A percentile compares a stretch with the other conserved stretches of the same genome.
These are phyloP conservation scores for Nothocercus julius DNA, from an alignment of 2,113 vertebrate species.

Conservation along the genomic window DNA sequence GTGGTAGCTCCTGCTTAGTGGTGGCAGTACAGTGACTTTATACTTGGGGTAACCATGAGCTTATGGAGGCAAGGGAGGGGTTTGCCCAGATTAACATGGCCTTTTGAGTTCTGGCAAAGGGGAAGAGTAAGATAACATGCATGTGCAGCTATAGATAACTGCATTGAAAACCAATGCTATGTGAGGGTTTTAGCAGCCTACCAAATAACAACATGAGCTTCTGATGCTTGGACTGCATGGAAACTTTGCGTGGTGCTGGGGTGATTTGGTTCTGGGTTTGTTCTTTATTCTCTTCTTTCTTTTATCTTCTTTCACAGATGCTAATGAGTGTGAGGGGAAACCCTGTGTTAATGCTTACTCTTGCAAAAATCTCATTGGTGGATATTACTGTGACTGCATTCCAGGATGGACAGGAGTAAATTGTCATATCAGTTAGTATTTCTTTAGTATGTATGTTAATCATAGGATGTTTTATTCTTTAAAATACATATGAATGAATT, in stretches of 20 bases:
- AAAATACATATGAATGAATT: background rate
- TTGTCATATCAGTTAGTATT: slow-evolving; percentile 98
- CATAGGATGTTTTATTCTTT: background rate
- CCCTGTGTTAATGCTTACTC: slow-evolving; percentile 95
- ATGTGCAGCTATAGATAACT: slow-evolving; percentile 1
- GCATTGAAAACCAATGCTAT: background rate
- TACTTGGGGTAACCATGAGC: background rate
- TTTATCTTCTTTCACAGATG: slow-evolving; percentile 90
- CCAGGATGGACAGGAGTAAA: slow-evolving; percentile 94
- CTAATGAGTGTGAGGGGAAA: slow-evolving; percentile 93
- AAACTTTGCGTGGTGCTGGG: slow-evolving; percentile 59
- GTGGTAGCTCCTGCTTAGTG: slow-evolving; percentile 35
- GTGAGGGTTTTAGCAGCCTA: background rate
- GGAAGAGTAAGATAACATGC: background rate
- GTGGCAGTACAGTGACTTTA: slow-evolving; percentile 25
- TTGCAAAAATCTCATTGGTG: slow-evolving; percentile 99
- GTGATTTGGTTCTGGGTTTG: slow-evolving; percentile 63
- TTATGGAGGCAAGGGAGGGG: background rate
- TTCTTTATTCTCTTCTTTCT: slow-evolving; percentile 77
- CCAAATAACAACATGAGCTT: background rate
- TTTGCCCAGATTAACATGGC: slow-evolving; percentile 43
- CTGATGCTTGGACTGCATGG: slow-evolving; percentile 59
- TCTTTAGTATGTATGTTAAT: slow-evolving; percentile 54
- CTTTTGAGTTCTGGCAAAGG: slow-evolving; percentile 4
- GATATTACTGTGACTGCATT: slow-evolving; percentile 97